Evolutionary conservation across 1,140 invertebrate species (phyloP).

Genomic region (Papilio polyxenes): DNA sequence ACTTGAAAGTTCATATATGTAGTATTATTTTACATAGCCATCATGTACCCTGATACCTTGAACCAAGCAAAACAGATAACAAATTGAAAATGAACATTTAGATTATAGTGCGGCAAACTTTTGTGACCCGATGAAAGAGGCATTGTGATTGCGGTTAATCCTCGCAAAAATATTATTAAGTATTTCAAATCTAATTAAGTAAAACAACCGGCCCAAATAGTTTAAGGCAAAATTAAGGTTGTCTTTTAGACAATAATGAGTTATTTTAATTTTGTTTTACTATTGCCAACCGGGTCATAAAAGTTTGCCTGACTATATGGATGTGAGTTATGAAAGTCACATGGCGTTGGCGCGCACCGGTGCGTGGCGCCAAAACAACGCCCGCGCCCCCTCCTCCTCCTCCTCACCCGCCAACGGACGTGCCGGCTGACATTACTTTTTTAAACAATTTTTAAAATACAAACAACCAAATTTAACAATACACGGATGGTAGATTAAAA

Average conservation of each 20-base stretch:
- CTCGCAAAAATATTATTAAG: background rate
- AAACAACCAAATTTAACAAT: background rate
- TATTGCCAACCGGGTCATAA: background rate
- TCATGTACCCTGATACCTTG: background rate
- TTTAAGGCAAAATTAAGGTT: too few species aligned
- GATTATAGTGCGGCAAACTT: background rate
- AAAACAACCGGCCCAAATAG: background rate
- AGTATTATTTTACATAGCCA: background rate
- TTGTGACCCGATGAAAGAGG: background rate
- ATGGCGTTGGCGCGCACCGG: slow-evolving; percentile 11
- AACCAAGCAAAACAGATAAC: slow-evolving; percentile 8
- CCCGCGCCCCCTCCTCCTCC: background rate
- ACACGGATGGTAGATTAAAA: slow-evolving; percentile 1
- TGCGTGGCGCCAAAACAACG: slow-evolving; percentile 19
- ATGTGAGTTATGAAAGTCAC: slow-evolving; percentile 20
- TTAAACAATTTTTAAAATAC: slow-evolving; percentile 15
- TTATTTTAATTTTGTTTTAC: background rate
- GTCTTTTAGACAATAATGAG: too few species aligned
- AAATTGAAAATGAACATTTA: background rate
- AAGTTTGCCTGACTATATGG: background rate
- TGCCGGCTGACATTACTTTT: slow-evolving; percentile 4
- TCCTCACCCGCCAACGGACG: background rate
- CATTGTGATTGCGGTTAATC: background rate
- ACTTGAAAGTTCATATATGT: background rate
- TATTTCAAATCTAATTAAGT: background rate